Percentiles rank a stretch among this genome's conserved stretches.
Evolutionary conservation across 2,797 vertebrate genomes (phyloP).

Genomic region (Acomys russatus): DNA sequence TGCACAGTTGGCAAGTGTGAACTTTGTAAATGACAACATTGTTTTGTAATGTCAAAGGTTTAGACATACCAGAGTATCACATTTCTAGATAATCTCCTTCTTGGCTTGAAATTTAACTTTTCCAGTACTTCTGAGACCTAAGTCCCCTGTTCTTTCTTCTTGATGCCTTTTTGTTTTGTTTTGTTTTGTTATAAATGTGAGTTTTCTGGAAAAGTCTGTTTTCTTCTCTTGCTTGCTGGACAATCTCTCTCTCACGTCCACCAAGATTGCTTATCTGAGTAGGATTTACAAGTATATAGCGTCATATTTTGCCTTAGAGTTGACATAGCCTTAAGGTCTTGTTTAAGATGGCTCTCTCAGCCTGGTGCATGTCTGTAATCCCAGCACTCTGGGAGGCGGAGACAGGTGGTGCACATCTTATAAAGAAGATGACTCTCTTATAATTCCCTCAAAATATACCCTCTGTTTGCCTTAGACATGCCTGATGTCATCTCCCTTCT

Average conservation of each 20-base stretch:
- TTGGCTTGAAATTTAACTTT: neutral
- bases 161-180: neutral
- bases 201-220: conserved; percentile 18
- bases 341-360: conserved; percentile 3
- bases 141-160: neutral
- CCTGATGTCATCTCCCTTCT: neutral
- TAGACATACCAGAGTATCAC: neutral
- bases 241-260: neutral
- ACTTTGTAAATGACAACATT: neutral
- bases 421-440: neutral
- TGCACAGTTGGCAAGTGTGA: neutral
- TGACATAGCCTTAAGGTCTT: neutral
- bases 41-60: neutral
- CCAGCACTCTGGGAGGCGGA: too few species aligned
- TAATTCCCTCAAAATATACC: neutral
- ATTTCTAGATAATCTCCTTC: neutral
- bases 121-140: neutral
- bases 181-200: neutral
- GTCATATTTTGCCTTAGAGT: conserved; percentile 9
- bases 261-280: neutral
- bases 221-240: neutral
- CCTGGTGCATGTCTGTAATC: too few species aligned
- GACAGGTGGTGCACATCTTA: too few species aligned
- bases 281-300: neutral
- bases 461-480: neutral